Percentiles rank a stretch among this genome's conserved stretches.
These are phyloP conservation scores for Siniperca knerii DNA, from an alignment of 2,113 vertebrate species.

Conservation along the genomic window DNA sequence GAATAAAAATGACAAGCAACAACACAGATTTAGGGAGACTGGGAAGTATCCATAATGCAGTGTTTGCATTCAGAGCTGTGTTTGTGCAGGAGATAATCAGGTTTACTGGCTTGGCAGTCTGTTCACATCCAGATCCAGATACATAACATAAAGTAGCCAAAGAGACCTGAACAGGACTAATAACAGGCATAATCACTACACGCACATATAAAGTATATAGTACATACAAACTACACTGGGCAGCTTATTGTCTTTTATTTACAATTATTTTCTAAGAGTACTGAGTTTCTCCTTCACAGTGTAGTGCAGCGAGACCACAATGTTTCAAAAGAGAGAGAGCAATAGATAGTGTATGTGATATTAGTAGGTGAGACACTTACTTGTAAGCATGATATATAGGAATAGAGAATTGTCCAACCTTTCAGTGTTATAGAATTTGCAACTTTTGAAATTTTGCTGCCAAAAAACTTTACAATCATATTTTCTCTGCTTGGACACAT, in stretches of 20 bases:
- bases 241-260: background rate
- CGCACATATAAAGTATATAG: background rate
- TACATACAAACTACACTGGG: background rate
- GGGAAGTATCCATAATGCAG: background rate
- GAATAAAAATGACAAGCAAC: background rate
- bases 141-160: background rate
- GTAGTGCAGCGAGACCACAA: background rate
- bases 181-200: background rate
- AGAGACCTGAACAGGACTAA: background rate
- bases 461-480: background rate
- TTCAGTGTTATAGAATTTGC: background rate
- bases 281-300: background rate
- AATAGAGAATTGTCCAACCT: too few relatives aligned
- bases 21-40: background rate
- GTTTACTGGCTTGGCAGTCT: background rate
- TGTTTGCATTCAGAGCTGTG: background rate
- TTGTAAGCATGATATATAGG: background rate
- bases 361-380: background rate
- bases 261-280: background rate
- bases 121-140: background rate
- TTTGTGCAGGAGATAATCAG: constrained; percentile 13
- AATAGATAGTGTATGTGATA: background rate
- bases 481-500: background rate
- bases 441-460: background rate
- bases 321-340: background rate